Evolutionary conservation across 2,113 vertebrate species (phyloP).

Genomic region (Pionites leucogaster): DNA sequence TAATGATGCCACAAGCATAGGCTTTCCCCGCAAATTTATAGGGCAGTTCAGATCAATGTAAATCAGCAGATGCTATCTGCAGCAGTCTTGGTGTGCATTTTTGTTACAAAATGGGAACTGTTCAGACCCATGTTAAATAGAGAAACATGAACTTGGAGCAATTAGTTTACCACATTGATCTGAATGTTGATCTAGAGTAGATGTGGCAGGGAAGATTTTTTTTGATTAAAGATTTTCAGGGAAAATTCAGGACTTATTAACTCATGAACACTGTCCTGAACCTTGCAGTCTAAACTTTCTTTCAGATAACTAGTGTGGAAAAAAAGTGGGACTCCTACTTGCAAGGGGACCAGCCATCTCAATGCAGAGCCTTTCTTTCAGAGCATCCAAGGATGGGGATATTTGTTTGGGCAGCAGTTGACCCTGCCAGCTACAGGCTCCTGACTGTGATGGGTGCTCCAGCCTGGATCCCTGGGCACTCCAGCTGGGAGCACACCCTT

Average conservation of each 20-base stretch:
- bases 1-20: background rate
- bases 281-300: background rate
- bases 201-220: accelerated
- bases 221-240: background rate
- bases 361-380: background rate
- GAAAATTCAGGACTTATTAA: background rate
- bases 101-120: background rate
- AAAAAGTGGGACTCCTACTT: background rate
- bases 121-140: background rate
- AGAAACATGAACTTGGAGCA: background rate
- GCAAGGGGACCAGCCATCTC: background rate
- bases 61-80: background rate
- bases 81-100: background rate
- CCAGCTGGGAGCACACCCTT: background rate
- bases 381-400: background rate
- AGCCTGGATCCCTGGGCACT: accelerated
- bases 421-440: background rate
- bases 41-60: background rate
- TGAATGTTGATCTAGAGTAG: background rate
- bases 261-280: background rate
- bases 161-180: background rate
- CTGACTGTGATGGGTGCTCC: background rate
- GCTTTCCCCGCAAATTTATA: background rate
- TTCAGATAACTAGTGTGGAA: background rate
- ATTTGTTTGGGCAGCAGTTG: background rate